Conservation (phyloP, 2,888 invertebrate species). For the Cephus rjabovi region DNA sequence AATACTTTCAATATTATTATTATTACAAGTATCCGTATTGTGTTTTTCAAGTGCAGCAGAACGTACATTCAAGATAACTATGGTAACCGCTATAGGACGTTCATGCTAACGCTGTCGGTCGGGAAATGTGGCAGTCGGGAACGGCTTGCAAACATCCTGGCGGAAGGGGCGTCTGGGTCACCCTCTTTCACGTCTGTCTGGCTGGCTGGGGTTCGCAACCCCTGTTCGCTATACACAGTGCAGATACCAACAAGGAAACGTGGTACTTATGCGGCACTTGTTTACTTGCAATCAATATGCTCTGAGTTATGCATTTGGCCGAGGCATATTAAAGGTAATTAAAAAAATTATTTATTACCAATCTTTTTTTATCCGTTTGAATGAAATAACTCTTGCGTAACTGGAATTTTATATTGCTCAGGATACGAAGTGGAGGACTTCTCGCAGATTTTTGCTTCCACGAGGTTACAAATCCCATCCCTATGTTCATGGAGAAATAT, state of each 20-base stretch:
- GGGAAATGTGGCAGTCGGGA: conserved; percentile 39
- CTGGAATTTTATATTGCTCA: background rate
- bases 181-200: conserved; percentile 59
- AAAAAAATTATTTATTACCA: background rate
- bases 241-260: conserved; percentile 23
- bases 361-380: background rate
- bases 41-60: background rate
- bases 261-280: conserved; percentile 36
- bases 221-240: conserved; percentile 24
- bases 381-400: background rate
- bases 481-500: background rate
- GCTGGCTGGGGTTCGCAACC: conserved; percentile 57
- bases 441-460: background rate
- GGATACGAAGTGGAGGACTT: background rate
- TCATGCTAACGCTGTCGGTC: conserved; percentile 28
- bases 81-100: no score
- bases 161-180: conserved; percentile 63
- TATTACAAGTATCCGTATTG: background rate
- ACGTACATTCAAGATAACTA: background rate
- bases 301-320: background rate
- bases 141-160: conserved; percentile 41
- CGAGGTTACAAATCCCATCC: background rate
- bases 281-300: conserved; percentile 23
- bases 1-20: background rate
- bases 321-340: background rate